These are phyloP conservation scores for Byasa hedistus DNA, from an alignment of 2,888 invertebrate species.

Conservation along the genomic window DNA sequence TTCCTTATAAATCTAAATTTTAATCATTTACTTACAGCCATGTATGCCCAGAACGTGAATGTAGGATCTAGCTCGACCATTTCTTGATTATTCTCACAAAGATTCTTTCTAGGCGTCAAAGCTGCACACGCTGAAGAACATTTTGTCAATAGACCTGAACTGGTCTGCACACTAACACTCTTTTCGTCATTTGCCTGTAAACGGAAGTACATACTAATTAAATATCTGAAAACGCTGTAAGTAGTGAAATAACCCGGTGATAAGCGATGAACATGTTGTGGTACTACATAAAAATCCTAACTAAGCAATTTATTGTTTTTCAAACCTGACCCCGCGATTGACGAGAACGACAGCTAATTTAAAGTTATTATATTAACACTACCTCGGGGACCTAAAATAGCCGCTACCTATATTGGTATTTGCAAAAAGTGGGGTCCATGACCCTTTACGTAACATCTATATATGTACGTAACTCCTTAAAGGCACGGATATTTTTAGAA, in stretches of 20 bases:
- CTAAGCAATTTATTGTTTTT: background rate
- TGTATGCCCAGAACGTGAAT: slow-evolving; percentile 87
- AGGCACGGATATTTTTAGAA: no score
- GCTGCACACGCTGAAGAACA: slow-evolving; percentile 82
- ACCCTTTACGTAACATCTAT: no score
- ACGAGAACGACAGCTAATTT: no score
- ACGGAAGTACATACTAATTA: no score
- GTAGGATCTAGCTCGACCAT: slow-evolving; percentile 81
- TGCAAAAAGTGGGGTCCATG: no score
- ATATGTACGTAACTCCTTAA: no score
- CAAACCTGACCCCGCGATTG: no score
- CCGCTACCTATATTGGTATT: no score
- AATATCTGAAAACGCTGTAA: background rate
- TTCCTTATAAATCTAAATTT: no score
- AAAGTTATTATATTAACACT: no score
- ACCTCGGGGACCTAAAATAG: no score
- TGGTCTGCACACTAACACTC: slow-evolving; percentile 53
- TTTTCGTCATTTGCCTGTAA: slow-evolving; percentile 15
- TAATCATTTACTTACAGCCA: slow-evolving; percentile 72
- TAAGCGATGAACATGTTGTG: background rate
- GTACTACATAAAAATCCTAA: background rate
- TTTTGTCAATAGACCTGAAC: slow-evolving; percentile 56
- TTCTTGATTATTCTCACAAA: slow-evolving; percentile 81
- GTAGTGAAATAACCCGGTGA: background rate
- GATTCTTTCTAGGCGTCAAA: slow-evolving; percentile 73